Evolutionary conservation across 2,113 vertebrate species (phyloP).

Genomic region (Morphnarchus princeps): DNA sequence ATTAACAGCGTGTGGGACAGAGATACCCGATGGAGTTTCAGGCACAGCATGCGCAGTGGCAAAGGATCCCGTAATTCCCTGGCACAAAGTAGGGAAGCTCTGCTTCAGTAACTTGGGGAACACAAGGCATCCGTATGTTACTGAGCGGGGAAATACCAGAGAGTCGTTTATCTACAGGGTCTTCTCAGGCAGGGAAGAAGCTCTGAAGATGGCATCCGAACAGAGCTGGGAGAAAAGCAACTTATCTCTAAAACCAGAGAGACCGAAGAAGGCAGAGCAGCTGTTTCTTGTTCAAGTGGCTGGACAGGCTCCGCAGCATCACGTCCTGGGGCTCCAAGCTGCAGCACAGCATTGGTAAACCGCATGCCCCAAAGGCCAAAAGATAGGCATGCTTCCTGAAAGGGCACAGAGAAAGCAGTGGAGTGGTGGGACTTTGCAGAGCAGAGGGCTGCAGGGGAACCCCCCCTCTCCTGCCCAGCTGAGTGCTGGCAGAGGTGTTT

Average conservation of each 20-base stretch:
- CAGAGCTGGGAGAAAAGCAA: background rate
- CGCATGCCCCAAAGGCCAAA: accelerated
- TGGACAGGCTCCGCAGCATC: background rate
- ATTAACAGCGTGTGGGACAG: accelerated
- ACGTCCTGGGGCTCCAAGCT: accelerated
- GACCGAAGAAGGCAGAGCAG: background rate
- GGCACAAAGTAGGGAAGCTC: background rate
- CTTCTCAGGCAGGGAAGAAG: background rate
- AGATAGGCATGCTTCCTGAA: background rate
- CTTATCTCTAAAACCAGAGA: background rate
- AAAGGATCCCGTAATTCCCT: background rate
- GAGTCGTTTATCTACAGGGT: background rate
- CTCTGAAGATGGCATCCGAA: background rate
- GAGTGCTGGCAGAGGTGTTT: background rate
- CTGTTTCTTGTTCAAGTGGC: background rate
- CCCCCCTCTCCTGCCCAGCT: background rate
- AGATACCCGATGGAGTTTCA: background rate
- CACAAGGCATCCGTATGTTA: accelerated
- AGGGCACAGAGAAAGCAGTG: background rate
- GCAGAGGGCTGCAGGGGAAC: background rate
- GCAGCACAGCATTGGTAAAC: background rate
- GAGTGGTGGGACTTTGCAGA: background rate
- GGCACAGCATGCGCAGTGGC: background rate
- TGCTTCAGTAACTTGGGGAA: background rate
- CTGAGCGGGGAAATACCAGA: background rate